Evolutionary conservation across 35 echinoderm and acorn worm genomes (phyloP), one percentile per base, ranked within the genome.

Genomic region (Hemicentrotus pulcherrimus): DNA sequence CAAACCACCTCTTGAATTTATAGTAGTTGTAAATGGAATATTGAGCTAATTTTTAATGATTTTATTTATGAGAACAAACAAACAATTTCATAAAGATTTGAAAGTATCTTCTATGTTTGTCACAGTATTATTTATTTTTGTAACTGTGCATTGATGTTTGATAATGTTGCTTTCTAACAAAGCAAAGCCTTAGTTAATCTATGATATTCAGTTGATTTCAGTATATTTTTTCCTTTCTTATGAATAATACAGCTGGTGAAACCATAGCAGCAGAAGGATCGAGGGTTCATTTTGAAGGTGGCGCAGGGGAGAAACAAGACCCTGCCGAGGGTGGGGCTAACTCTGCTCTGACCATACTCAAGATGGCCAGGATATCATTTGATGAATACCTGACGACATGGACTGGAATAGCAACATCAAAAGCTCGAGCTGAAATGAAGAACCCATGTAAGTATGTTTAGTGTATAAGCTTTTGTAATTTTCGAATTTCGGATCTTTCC

Each of bases 361-460:
- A 92, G 59, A 71, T 95, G 87, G 92, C 96, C 4, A 94, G 89
- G 48, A 88, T 99, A 46, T 97, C 98, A 3, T 99, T 99, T 97
- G 97, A 99, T 96, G 98, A 99, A 32, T 99, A 99, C 91, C 95
- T 97, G 11, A 99, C 98, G 59, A 99, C 98, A 50, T 99, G 98
- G 98, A 97, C 47, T 59, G 98, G 98, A 47, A 99, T 99, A 88
- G 98, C 97, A 65, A 99, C 98, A 4, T 96, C 95, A 48, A 99
- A 99, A 87, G 94, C 98, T 47, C 86, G 96, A 31, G 31, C 87
- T 86, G 86, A 99, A 61, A 96, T 97, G 96, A 99, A 97, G 92
- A 99, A 99, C 70, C 98, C 98, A 94, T 96, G 98, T 99, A 94
- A 95, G 98, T 97, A 28, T 78, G 19, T 28, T 78, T 22, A 78